Conservation (phyloP, 2,888 invertebrate species). For the Ectemnius cavifrons region DNA sequence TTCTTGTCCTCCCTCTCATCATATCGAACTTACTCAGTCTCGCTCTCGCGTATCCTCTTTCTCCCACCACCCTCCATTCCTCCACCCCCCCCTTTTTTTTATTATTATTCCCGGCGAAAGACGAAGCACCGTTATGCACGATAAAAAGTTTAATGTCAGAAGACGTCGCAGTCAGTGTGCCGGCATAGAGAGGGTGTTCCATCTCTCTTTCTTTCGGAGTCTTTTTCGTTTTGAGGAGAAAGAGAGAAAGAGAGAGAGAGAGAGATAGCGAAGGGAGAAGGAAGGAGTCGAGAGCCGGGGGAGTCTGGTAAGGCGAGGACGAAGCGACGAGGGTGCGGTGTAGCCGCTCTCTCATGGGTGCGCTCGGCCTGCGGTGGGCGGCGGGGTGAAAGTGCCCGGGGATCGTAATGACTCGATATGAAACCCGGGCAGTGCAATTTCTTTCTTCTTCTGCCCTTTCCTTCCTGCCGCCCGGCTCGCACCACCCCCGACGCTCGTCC, state of each 20-base stretch:
- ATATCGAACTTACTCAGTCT: too few relatives aligned
- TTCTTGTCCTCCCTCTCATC: not conserved
- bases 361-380: not conserved
- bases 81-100: constrained; percentile 18
- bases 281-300: constrained; percentile 15
- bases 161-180: constrained; percentile 51
- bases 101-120: constrained; percentile 58
- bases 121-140: constrained; percentile 68
- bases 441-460: constrained; percentile 64
- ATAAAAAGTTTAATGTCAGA: constrained; percentile 72
- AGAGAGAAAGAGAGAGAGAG: constrained; percentile 37
- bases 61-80: constrained; percentile 12
- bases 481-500: not conserved
- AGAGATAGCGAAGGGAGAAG: not conserved
- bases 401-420: constrained; percentile 68
- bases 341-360: not conserved
- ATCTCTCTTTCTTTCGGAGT: too few relatives aligned
- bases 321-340: constrained; percentile 17
- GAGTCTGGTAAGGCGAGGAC: constrained; percentile 39
- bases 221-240: constrained; percentile 9
- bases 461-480: constrained; percentile 24
- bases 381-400: constrained; percentile 61
- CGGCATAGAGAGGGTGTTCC: not conserved
- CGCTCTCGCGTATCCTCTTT: not conserved
- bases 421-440: constrained; percentile 68